Base-by-base conservation (phyloP, 2,113 vertebrate species). In the Dasyurus viverrinus region DNA sequence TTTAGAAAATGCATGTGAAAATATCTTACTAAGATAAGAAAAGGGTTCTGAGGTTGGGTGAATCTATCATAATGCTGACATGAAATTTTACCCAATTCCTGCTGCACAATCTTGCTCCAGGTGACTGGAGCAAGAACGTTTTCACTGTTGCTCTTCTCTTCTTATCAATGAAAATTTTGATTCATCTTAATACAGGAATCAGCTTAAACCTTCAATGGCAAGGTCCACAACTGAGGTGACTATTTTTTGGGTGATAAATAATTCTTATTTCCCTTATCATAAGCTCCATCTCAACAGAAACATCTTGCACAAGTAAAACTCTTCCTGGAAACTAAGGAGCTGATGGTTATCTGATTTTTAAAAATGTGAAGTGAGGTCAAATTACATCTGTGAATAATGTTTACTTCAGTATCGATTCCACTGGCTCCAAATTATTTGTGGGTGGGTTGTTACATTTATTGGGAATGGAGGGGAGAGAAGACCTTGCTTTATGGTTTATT, bases 401-500 rank as follows among this genome's bases (percentile, higher is more conserved):
- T 57, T 57, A 57, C 25, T 26, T 57, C 27, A 68, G 2, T 36
- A 60, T 68, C 26, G 30, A 36, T 68, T 30, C 11, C 57, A 36
- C 57, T 68, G 57, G 4, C 12, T 68, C 10, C 10, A 30, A 68
- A 68, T 36, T 68, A 11, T n/a, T 36, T 68, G 3, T 68, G 57
- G 57, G 26, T 60, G 27, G 26, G 8, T 36, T 68, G 30, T 36
- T 30, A 68, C 12, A 68, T 30, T 68, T 68, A 36, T 12, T 10
- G 30, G 60, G 30, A 30, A 36, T 11, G 60, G 0, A 11, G 0
- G 30, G 3, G 0, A 2, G 2, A 14, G 26, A 27, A 24, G 54
- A 55, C 19, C 1, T 55, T 55, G 8, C 2, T 57, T 57, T 57
- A 60, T 36, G 27, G 3, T 36, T 48, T 48, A 52, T 52, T 52